Conservation (phyloP, 64 coral and sea anemone genomes). For the Catalaphyllia jardinei region DNA sequence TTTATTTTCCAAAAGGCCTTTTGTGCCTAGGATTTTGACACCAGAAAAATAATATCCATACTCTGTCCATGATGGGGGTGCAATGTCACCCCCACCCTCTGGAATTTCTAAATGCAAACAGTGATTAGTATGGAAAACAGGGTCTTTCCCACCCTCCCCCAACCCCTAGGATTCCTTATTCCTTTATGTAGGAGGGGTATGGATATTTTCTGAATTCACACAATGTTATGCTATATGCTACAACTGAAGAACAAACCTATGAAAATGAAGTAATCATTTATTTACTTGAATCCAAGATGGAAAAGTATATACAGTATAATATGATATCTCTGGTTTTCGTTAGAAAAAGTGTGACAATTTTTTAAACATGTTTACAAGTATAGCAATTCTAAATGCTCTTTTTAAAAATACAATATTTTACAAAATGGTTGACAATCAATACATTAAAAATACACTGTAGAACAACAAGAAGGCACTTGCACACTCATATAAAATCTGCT, state of each 20-base stretch:
- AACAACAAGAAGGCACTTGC: too few species aligned
- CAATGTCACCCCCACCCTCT: slow-evolving; percentile 9
- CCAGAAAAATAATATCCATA: slow-evolving; percentile 34
- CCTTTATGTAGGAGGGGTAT: background rate
- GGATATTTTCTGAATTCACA: slow-evolving; percentile 11
- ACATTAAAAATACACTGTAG: slow-evolving; percentile 29
- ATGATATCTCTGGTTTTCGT: background rate
- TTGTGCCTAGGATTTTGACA: slow-evolving; percentile 22
- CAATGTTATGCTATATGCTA: slow-evolving; percentile 2
- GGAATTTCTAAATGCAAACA: slow-evolving; percentile 27
- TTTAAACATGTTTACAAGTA: too few species aligned
- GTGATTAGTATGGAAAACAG: slow-evolving; percentile 16
- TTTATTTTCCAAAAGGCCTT: slow-evolving; percentile 24
- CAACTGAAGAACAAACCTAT: slow-evolving; percentile 27
- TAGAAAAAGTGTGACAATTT: background rate
- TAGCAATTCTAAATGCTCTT: too few species aligned
- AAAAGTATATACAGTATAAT: background rate
- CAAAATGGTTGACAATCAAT: background rate
- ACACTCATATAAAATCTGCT: too few species aligned
- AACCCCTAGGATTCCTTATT: too few species aligned
- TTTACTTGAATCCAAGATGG: slow-evolving; percentile 20
- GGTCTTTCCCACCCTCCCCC: background rate
- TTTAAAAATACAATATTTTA: slow-evolving; percentile 26
- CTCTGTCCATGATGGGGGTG: slow-evolving; percentile 9
- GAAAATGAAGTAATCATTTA: slow-evolving; percentile 28